Conservation (phyloP, 2,888 invertebrate genomes). For the Drosophila kuntzei region DNA sequence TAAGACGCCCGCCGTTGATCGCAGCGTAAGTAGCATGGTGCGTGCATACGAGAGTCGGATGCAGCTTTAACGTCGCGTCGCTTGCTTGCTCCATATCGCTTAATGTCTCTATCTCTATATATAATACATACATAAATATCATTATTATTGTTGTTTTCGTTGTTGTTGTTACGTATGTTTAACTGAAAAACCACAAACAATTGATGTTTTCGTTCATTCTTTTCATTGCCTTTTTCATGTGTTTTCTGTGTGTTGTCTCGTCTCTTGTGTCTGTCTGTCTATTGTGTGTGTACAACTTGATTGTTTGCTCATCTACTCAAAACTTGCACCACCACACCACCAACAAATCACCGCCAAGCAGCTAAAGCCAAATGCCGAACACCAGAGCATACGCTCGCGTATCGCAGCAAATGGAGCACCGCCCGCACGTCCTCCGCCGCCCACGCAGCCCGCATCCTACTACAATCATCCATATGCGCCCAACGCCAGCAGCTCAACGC, state of each 20-base stretch:
- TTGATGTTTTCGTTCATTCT: constrained; percentile 58
- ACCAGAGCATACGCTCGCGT: constrained; percentile 67
- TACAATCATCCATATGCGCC: constrained; percentile 81
- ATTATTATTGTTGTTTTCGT: constrained; percentile 11
- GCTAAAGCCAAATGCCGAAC: constrained; percentile 83
- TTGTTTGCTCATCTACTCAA: constrained; percentile 47
- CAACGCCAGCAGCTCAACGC: constrained; percentile 29
- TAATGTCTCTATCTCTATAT: constrained; percentile 1
- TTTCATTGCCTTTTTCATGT: constrained; percentile 62
- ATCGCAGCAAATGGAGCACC: constrained; percentile 55
- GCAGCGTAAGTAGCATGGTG: constrained; percentile 87
- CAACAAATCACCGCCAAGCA: constrained; percentile 60
- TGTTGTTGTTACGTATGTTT: constrained; percentile 24
- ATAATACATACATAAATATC: background rate
- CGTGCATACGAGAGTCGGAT: constrained; percentile 69
- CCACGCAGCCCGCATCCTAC: constrained; percentile 66
- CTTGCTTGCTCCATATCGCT: constrained; percentile 15
- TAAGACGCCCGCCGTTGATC: constrained; percentile 88
- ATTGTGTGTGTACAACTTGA: constrained; percentile 27
- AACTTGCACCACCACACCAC: constrained; percentile 55
- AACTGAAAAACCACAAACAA: constrained; percentile 14
- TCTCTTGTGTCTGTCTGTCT: constrained; percentile 31
- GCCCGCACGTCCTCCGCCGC: constrained; percentile 70
- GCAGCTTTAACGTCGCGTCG: constrained; percentile 30
- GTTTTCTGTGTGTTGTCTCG: constrained; percentile 41